Base-by-base conservation (phyloP, 2,113 vertebrate species). In the Malurus cyaneus region DNA sequence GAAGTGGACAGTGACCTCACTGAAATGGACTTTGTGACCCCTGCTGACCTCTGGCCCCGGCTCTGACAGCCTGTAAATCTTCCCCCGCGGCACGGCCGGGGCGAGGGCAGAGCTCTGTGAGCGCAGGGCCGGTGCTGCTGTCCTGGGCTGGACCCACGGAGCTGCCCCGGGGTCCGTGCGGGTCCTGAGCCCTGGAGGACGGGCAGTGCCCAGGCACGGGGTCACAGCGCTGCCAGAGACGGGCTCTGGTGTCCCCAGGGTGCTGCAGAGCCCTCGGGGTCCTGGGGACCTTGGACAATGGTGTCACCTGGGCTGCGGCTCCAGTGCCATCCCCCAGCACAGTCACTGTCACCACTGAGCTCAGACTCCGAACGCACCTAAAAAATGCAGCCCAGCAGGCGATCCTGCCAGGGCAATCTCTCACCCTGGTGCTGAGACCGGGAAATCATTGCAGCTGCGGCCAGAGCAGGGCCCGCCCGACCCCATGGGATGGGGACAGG, bases 11-110 rank as follows among this genome's bases (percentile, higher is more conserved):
- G 97, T 98, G 98, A 98, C 98, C 98, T 97, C 97, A 89, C 85
- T 21, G 97, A 98, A 98, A 98, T 98, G 97, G 98, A 98, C 98
- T 98, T 98, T 97, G 92, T 98, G 98, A 98, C 98, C 98, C 98
- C 95, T 96, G 97, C 97, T 98, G 97, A 98, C 98, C 98, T 98
- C 92, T 97, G 97, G 97, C 98, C 97, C 97, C 86, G 14, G 96
- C 96, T 97, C 97, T 98, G 98, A 98, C 98, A 98, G 98, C 97
- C 96, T 98, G 96, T 98, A 98, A 98, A 98, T 98, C 98, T 98
- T 98, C 91, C 96, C 96, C 95, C 92, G 95, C 41, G 28, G 80
- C 94, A 94, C 11, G 67, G 95, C 94, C 28, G 24, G 70, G 80
- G 42, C 8, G 4, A 86, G 85, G 79, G 82, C 86, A 57, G 76